phyloP scores from a whole-genome alignment of 2,888 invertebrate genomes.

The Tenodera sinensis region DNA sequence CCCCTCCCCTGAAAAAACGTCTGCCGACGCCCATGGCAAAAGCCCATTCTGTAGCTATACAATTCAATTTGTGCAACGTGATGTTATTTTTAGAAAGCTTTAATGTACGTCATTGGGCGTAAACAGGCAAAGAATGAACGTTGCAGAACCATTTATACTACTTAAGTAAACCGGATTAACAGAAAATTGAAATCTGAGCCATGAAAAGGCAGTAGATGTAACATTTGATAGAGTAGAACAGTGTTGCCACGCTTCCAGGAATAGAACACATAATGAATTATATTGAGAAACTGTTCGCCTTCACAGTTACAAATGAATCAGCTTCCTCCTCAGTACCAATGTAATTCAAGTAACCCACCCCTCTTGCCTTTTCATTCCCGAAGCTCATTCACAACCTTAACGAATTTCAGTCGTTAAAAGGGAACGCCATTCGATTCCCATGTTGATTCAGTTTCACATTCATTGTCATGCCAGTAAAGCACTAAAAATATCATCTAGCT shows the following conservation, averaged over 20 bases:
- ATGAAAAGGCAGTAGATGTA: not conserved
- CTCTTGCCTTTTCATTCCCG: not conserved
- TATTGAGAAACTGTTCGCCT: not conserved
- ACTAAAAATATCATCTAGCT: too few species aligned
- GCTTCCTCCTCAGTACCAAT: not conserved
- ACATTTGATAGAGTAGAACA: not conserved
- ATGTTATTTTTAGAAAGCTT: too few species aligned
- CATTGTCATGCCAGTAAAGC: not conserved
- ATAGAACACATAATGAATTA: not conserved
- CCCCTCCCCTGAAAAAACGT: too few species aligned
- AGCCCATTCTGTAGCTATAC: too few species aligned
- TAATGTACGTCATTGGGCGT: too few species aligned
- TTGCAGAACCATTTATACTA: too few species aligned
- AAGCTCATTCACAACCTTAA: not conserved
- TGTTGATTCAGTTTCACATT: not conserved
- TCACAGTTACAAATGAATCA: not conserved
- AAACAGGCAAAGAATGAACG: too few species aligned
- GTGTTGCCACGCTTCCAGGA: not conserved
- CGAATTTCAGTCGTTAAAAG: not conserved
- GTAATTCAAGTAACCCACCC: not conserved
- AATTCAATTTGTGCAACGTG: too few species aligned
- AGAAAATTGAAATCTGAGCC: too few species aligned
- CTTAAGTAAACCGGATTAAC: too few species aligned
- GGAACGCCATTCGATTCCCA: not conserved
- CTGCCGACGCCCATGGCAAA: too few species aligned